A percentile compares a stretch with the other conserved stretches of the same genome.
phyloP scores from a whole-genome alignment of 2,113 vertebrate genomes.

The Podarcis muralis region DNA sequence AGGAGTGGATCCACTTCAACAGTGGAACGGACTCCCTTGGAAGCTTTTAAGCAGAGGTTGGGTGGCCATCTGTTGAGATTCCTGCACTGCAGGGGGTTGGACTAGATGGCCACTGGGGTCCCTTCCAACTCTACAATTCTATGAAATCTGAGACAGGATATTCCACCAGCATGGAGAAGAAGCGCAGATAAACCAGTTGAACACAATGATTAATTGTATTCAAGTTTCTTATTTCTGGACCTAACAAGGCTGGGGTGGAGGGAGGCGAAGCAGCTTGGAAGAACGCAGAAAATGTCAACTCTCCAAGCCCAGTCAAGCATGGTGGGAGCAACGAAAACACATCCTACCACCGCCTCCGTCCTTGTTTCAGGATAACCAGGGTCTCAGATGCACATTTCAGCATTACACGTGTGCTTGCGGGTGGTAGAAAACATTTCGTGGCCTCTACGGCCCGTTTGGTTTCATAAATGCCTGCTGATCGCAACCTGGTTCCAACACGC shows the following conservation, averaged over 20 bases:
- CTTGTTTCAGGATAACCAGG: neutral
- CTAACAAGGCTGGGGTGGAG: neutral
- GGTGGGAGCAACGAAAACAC: neutral
- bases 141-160: neutral
- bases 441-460: neutral
- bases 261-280: no score
- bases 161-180: neutral
- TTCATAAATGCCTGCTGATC: neutral
- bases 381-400: neutral
- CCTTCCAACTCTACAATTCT: no score
- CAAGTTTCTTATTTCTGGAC: neutral
- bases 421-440: neutral
- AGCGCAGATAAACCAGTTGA: neutral
- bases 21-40: neutral
- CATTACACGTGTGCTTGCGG: no score
- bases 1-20: neutral
- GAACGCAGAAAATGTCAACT: neutral
- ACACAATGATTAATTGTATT: neutral
- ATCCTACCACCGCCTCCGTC: neutral
- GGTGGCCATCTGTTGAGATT: neutral
- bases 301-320: neutral
- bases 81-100: no score
- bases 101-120: no score
- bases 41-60: neutral
- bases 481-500: neutral